Evolutionary conservation across 2,888 invertebrate genomes (phyloP).

Genomic region (Erynnis tages): DNA sequence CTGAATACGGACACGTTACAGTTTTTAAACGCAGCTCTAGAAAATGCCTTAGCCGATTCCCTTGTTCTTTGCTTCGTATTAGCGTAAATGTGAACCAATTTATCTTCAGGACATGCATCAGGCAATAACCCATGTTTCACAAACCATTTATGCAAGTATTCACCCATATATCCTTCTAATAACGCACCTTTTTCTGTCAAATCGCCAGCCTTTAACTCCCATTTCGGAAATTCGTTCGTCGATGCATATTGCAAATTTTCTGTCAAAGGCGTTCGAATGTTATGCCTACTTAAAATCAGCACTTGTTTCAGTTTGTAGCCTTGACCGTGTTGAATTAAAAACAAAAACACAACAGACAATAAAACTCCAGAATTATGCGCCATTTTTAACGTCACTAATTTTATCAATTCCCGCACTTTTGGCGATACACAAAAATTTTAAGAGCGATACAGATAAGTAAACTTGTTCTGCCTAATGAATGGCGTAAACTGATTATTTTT

Average conservation of each 20-base stretch:
- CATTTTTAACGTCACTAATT: constrained; percentile 21
- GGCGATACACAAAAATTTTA: not conserved
- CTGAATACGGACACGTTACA: constrained; percentile 50
- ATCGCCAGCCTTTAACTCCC: constrained; percentile 45
- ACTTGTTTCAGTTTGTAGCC: constrained; percentile 45
- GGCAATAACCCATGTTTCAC: constrained; percentile 42
- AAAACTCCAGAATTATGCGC: constrained; percentile 15
- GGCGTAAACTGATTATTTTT: constrained; percentile 17
- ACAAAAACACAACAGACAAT: constrained; percentile 9
- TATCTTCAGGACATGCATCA: constrained; percentile 45
- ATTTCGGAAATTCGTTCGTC: constrained; percentile 51
- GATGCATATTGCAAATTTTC: constrained; percentile 41
- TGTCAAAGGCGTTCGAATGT: constrained; percentile 55
- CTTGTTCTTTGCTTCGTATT: constrained; percentile 58
- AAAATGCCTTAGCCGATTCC: constrained; percentile 55
- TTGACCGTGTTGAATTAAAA: constrained; percentile 8
- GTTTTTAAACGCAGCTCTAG: constrained; percentile 48
- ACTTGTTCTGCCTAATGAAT: not conserved
- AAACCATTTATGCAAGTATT: constrained; percentile 58
- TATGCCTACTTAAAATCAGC: constrained; percentile 59
- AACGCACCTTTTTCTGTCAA: constrained; percentile 58
- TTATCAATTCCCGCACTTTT: not conserved
- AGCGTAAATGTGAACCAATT: constrained; percentile 51
- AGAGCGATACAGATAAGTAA: not conserved
- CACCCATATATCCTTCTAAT: constrained; percentile 60